Evolutionary conservation across 2,888 invertebrate genomes (phyloP).

Genomic region (Metacarcinus magister): DNA sequence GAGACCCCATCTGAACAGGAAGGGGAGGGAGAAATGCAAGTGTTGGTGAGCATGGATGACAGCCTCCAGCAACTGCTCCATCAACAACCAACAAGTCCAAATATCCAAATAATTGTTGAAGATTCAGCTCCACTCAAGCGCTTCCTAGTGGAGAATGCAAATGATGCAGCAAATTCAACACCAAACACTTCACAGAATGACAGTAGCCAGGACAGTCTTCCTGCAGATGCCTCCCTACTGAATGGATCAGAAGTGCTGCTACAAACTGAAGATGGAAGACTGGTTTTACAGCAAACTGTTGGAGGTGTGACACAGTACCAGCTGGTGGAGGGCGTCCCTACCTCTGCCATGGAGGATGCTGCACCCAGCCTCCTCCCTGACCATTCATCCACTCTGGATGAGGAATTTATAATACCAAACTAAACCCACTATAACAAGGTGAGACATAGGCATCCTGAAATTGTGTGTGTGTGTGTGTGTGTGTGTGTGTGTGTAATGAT

Average conservation of each 20-base stretch:
- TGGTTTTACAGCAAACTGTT: constrained; percentile 76
- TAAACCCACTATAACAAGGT: not conserved
- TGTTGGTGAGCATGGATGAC: constrained; percentile 74
- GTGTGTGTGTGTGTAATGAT: no score
- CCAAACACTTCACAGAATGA: not conserved
- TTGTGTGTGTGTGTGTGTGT: not conserved
- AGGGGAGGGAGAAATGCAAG: constrained; percentile 68
- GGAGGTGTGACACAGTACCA: constrained; percentile 79
- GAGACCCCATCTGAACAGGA: constrained; percentile 61
- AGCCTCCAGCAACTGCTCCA: constrained; percentile 73
- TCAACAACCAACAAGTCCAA: constrained; percentile 64
- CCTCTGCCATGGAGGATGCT: constrained; percentile 1
- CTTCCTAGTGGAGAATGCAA: constrained; percentile 56
- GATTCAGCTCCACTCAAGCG: constrained; percentile 71
- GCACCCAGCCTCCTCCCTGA: constrained; percentile 28
- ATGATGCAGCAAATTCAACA: not conserved
- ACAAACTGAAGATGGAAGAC: constrained; percentile 76
- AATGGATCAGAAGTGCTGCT: constrained; percentile 76
- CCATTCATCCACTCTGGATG: constrained; percentile 48
- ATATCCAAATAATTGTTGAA: constrained; percentile 77
- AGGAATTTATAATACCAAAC: constrained; percentile 55
- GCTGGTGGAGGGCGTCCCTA: constrained; percentile 76
- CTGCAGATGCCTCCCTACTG: constrained; percentile 64
- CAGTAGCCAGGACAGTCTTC: constrained; percentile 58
- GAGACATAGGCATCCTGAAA: not conserved